Evolutionary conservation across 2,113 vertebrate genomes (phyloP), one percentile per base, ranked within the genome.

Genomic region (Plectropomus leopardus): DNA sequence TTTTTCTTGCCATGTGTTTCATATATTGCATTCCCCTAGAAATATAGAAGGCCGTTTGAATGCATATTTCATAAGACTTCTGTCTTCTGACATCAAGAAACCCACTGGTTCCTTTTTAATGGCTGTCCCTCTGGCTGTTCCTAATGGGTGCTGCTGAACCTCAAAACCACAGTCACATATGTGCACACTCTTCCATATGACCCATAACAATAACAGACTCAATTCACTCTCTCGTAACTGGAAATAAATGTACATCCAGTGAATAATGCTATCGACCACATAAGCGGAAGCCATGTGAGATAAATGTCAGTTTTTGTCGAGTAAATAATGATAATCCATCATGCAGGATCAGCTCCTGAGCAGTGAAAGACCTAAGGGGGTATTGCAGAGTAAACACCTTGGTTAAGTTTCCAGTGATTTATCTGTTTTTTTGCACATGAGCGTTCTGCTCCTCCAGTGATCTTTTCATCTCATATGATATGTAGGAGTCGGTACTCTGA

Each of bases 251-350:
- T 7, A 66, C 32, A 78, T 63, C 40, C 13, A 55, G 59, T 64
- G 55, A 83, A 65, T 73, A 81, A 76, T 84, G 53, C 30, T 6
- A 65, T 15, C 65, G 48, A 51, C 57, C 68, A 54, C 19, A 48
- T 65, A 28, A 76, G 76, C 60, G 57, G 28, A 45, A 78, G 75
- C 51, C 70, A 74, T 36, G 34, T 40, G 65, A 84, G 74, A 79
- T 86, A 78, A 86, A 89, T 89, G 61, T 79, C 85, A 84, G 59
- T 44, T 78, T 84, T 80, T 57, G 50, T 51, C 17, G 30, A 60
- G 55, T 64, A 63, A 81, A 78, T 65, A 87, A 81, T 90, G 77
- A 82, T 73, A 61, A 79, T 84, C 70, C 24, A 63, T 90, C 82
- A 82, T 64, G 21, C 30, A 47, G 59, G 44, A 76, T 79, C 44